Base-by-base conservation (phyloP, 92 coral and sea anemone genomes). In the Paramuricea clavata region DNA sequence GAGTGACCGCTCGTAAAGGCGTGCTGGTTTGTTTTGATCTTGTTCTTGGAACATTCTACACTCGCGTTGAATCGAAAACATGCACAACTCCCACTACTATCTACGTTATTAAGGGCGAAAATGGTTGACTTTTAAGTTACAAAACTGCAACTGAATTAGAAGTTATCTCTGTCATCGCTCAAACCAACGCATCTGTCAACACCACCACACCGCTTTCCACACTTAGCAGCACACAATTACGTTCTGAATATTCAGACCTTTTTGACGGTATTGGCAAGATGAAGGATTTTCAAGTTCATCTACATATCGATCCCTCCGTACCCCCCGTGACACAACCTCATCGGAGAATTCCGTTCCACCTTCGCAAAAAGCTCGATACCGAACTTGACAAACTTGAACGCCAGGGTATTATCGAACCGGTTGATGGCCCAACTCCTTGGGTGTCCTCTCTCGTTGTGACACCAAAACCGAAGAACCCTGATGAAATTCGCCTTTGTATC, bases 261-360 rank as follows among this genome's bases (percentile, higher is more conserved):
- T 72, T 72, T 49, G 34, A 72, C 15, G 78, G 78, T 2, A 21
- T 32, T 72, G 78, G 78, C 50, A 72, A 72, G 47, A 28, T 72
- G 3, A 33, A 72, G 12, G 49, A 49, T 35, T 13, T 39, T 31
- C 11, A 31, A 35, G 78, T 33, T 26, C 2, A 33, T 28, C 52
- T 72, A 1, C 78, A 72, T 19, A 32, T 72, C 0, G 22, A 72
- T 19, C 30, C 30, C 7, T 10, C 31, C 12, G 22, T 72, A 15
- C 50, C 47, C 30, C 78, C 49, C n/a, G 50, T 72, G 12, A 34
- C 74, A 33, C 85, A 81, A 39, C 85, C 69, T 6, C 84, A 54
- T n/a, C 69, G 85, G 36, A 43, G 84, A 57, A 69, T 79, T 36
- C 84, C 83, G 16, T 78, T 78, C 50, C 83, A 78, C 68, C 35